These are phyloP conservation scores for Morone saxatilis DNA, from an alignment of 2,113 vertebrate genomes.

Conservation along the genomic window DNA sequence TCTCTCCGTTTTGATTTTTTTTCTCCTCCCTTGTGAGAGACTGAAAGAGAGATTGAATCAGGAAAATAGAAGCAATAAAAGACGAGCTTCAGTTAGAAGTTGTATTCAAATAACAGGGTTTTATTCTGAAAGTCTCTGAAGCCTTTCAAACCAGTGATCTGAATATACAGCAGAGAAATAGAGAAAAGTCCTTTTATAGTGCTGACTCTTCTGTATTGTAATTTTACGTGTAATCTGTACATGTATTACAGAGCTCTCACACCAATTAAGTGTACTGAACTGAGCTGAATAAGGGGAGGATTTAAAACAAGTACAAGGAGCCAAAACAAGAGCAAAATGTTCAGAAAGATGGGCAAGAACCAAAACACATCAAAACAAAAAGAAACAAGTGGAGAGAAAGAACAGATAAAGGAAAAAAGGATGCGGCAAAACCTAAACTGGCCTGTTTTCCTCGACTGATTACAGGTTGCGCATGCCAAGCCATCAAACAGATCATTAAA, in stretches of 20 bases:
- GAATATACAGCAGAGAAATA: constrained; percentile 18
- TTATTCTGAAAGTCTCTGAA: constrained; percentile 34
- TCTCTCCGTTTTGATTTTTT: constrained; percentile 32
- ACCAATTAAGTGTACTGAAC: neutral
- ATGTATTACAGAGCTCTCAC: neutral
- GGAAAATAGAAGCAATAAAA: constrained; percentile 52
- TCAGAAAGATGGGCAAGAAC: constrained; percentile 15
- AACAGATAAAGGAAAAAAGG: constrained; percentile 60
- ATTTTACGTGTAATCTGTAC: constrained; percentile 23
- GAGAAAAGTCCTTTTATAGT: constrained; percentile 6
- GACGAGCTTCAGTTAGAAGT: constrained; percentile 38
- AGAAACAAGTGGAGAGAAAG: constrained; percentile 52
- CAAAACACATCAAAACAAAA: constrained; percentile 29
- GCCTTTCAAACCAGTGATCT: constrained; percentile 25
- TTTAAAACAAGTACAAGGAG: constrained; percentile 10
- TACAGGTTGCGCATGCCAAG: constrained; percentile 61
- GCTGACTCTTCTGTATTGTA: constrained; percentile 4
- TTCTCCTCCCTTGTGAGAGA: constrained; percentile 27
- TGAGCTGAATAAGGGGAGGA: constrained; percentile 1
- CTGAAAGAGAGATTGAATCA: constrained; percentile 35
- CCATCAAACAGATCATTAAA: constrained; percentile 72
- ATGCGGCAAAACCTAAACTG: constrained; percentile 48
- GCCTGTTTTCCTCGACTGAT: constrained; percentile 63
- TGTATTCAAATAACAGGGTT: constrained; percentile 44
- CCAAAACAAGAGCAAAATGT: constrained; percentile 10